Evolutionary conservation across 1,140 invertebrate genomes (phyloP).

Genomic region (Drosophila lacteicornis): DNA sequence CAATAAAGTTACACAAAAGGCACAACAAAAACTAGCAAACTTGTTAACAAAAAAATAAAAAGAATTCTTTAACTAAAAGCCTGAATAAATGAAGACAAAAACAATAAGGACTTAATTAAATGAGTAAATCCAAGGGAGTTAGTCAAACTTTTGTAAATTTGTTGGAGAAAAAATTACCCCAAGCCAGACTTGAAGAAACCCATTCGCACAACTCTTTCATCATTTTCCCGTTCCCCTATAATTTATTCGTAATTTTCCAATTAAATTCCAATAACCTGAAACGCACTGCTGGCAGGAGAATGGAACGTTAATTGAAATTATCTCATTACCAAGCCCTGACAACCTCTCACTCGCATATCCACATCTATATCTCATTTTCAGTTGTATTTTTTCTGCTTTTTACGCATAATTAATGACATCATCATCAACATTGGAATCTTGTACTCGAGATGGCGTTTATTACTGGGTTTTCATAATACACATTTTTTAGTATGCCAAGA

Average conservation of each 20-base stretch:
- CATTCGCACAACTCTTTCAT: background rate
- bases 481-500: background rate
- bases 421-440: constrained; percentile 15
- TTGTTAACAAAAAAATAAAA: background rate
- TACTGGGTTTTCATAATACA: background rate
- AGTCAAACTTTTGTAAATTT: background rate
- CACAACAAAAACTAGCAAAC: background rate
- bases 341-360: background rate
- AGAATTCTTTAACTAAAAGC: background rate
- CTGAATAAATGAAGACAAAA: background rate
- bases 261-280: constrained; percentile 2
- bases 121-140: background rate
- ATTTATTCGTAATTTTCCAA: constrained; percentile 8
- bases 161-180: no score
- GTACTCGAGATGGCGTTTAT: background rate
- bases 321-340: constrained; percentile 25
- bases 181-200: no score
- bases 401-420: constrained; percentile 41
- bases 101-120: constrained; percentile 8
- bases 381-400: background rate
- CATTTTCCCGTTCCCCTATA: background rate
- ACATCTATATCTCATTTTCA: background rate
- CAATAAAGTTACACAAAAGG: background rate
- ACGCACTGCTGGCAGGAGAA: constrained; percentile 15
- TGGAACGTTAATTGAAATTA: constrained; percentile 37